Evolutionary conservation across 2,113 vertebrate genomes (phyloP), one percentile per base, ranked within the genome.

Genomic region (Ornithorhynchus anatinus): DNA sequence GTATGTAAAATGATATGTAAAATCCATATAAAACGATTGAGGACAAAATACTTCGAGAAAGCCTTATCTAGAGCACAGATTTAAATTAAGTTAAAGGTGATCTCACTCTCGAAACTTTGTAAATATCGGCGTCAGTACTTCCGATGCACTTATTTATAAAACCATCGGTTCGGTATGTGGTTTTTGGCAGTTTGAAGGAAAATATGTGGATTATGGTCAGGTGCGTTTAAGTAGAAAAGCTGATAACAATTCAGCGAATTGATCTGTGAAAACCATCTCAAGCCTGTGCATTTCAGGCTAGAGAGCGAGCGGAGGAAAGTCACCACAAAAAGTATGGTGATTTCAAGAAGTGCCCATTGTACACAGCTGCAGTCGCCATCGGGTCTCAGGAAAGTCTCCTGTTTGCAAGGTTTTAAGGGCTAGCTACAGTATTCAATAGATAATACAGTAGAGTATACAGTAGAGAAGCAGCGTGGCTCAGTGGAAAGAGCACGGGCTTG

Each of bases 401-500:
- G 67, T 74, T 87, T 20, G 52, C 40, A 81, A 37, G 72, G 14
- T 65, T 59, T n/a, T n/a, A n/a, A n/a, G n/a, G n/a, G n/a, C n/a
- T n/a, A n/a, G n/a, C n/a, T n/a, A n/a, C n/a, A n/a, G n/a, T n/a
- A n/a, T n/a, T n/a, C n/a, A n/a, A n/a, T n/a, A n/a, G n/a, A n/a
- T n/a, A n/a, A n/a, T n/a, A n/a, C n/a, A n/a, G n/a, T n/a, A n/a
- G n/a, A n/a, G n/a, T n/a, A n/a, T 57, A 52, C 63, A 27, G 15
- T 40, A 5, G 35, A 35, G 13, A 70, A 47, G 31, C 20, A 6
- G 58, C 62, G 42, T 44, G 22, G 32, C 56, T n/a, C n/a, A n/a
- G n/a, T n/a, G n/a, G n/a, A n/a, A n/a, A n/a, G n/a, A n/a, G n/a
- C n/a, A n/a, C n/a, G n/a, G n/a, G n/a, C n/a, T n/a, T n/a, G n/a